Evolutionary conservation across 1,140 invertebrate genomes (phyloP).

Genomic region (Microplitis demolitor): DNA sequence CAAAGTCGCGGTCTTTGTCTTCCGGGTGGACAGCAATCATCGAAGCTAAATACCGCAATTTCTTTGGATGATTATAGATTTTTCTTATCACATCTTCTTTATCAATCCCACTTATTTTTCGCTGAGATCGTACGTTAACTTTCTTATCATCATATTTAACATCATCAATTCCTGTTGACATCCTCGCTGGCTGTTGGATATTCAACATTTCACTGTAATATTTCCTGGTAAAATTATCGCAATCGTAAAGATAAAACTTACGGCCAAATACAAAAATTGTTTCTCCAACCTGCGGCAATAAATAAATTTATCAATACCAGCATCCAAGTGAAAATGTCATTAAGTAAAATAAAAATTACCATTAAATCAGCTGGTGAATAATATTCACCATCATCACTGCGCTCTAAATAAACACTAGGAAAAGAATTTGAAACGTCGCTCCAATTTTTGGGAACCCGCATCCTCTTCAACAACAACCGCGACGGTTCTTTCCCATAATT

Average conservation of each 20-base stretch:
- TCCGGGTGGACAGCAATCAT: slow-evolving; percentile 73
- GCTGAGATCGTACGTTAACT: slow-evolving; percentile 76
- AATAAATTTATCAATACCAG: slow-evolving; percentile 2
- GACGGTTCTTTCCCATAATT: slow-evolving; percentile 78
- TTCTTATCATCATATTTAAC: slow-evolving; percentile 56
- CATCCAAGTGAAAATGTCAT: not conserved
- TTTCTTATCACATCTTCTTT: slow-evolving; percentile 72
- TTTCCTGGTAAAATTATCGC: slow-evolving; percentile 78
- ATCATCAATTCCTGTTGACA: slow-evolving; percentile 11
- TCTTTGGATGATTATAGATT: slow-evolving; percentile 67
- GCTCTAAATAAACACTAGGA: slow-evolving; percentile 68
- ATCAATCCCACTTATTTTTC: slow-evolving; percentile 71
- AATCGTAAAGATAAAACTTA: slow-evolving; percentile 78
- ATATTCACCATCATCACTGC: slow-evolving; percentile 70
- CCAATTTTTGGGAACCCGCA: slow-evolving; percentile 80
- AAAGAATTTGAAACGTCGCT: slow-evolving; percentile 62
- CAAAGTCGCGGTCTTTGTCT: slow-evolving; percentile 68
- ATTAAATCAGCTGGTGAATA: slow-evolving; percentile 77
- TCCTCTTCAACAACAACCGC: slow-evolving; percentile 73
- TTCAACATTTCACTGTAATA: slow-evolving; percentile 68
- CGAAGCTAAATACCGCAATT: slow-evolving; percentile 68
- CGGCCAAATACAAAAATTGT: slow-evolving; percentile 72
- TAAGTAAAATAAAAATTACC: slow-evolving; percentile 36
- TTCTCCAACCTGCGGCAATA: slow-evolving; percentile 64
- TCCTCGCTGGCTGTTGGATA: slow-evolving; percentile 53